Conservation (phyloP, 2,113 vertebrate genomes). For the Polypterus bichir region DNA sequence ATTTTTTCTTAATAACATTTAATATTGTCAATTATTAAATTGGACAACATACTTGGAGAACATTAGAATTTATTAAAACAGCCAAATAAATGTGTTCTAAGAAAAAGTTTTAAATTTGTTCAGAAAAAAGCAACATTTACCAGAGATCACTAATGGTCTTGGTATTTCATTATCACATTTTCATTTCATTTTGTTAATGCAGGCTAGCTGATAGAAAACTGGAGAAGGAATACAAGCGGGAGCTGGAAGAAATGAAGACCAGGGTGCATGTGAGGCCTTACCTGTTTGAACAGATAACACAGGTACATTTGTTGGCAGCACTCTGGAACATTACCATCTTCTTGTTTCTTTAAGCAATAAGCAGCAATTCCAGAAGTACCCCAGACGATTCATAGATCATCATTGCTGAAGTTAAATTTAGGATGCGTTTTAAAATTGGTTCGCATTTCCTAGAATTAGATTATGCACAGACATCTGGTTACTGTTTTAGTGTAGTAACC, state of each 20-base stretch:
- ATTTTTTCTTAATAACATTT: too few relatives aligned
- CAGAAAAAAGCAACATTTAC: too few relatives aligned
- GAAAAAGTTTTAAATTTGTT: too few relatives aligned
- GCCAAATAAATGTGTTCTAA: too few relatives aligned
- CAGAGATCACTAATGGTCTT: too few relatives aligned
- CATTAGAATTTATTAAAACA: too few relatives aligned
- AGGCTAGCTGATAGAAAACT: conserved; percentile 69
- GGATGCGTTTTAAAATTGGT: conserved; percentile 24
- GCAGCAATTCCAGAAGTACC: neutral
- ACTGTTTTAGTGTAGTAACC: neutral
- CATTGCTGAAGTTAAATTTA: conserved; percentile 18
- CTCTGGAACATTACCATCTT: too few relatives aligned
- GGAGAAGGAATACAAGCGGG: conserved; percentile 69
- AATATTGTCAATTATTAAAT: too few relatives aligned
- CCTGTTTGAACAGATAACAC: conserved; percentile 77
- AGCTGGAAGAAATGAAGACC: conserved; percentile 73
- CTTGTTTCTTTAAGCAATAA: neutral
- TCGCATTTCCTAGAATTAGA: neutral
- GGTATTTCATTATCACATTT: too few relatives aligned
- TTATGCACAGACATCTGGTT: neutral
- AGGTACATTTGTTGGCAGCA: conserved; percentile 32
- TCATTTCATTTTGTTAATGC: conserved; percentile 24
- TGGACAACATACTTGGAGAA: too few relatives aligned
- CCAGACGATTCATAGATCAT: neutral
- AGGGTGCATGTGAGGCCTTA: conserved; percentile 69